Base-by-base conservation (phyloP, 2,113 vertebrate species). In the Chlorodrepanis virens region DNA sequence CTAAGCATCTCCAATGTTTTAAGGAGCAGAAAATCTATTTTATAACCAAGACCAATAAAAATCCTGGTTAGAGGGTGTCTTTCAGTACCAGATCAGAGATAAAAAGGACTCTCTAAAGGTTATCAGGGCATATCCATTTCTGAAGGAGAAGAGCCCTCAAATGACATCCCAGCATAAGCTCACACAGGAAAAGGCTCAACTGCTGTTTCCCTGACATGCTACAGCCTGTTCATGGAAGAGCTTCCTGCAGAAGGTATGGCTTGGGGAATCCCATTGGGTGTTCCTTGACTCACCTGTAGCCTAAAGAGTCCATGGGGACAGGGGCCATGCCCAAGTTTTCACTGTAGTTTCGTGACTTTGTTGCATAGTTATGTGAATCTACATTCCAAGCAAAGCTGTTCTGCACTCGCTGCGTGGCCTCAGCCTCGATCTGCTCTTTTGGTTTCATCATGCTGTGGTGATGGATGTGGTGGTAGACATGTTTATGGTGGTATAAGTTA, bases 401-500 rank as follows among this genome's bases (percentile, higher is more conserved):
- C 27, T 98, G 98, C 39, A 92, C 95, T 17, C 98, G 98, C 83
- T 97, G 96, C 17, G 98, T 74, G 20, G 97, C 98, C 94, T 99
- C 99, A 0, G 96, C 95, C 85, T 99, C 99, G 1, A 91, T 93
- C 91, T 98, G 98, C 94, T 99, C 99, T 96, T 98, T 99, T 92
- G 98, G 98, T 91, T 98, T 98, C 96, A 98, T 98, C 33, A 96
- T 63, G 8, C 93, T 78, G 29, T 98, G 75, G 63, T 99, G 98
- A 82, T 99, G 98, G 82, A 98, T 96, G 42, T 98, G 96, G 97
- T 99, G 99, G 95, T 99, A 99, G n/a, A 97, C 11, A 2, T 99
- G 98, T 93, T 99, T 99, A 94, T 99, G 98, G 95, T 99, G 98
- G 95, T 99, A 97, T 64, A 97, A 87, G 94, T 98, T 98, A 39